phyloP scores from a whole-genome alignment of 2,797 vertebrate species.

The Gambusia yucatana region DNA sequence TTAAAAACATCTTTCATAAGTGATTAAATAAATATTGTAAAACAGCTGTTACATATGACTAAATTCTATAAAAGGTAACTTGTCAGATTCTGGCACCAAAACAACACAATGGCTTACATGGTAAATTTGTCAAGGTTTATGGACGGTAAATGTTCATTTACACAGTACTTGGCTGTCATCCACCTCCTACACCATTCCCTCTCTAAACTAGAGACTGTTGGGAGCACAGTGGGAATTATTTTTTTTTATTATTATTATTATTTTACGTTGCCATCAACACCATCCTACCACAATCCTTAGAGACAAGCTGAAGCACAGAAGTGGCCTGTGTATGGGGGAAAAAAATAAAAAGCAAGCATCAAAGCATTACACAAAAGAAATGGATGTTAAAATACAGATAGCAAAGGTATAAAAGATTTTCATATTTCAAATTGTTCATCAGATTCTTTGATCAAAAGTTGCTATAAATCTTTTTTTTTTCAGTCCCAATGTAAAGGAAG shows the following conservation, averaged over 20 bases:
- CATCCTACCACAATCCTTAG: neutral
- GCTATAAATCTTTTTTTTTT: neutral
- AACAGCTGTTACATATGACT: neutral
- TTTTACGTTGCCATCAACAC: neutral
- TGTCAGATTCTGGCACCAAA: neutral
- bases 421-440: neutral
- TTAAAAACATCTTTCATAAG: neutral
- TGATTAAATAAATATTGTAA: neutral
- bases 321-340: no score
- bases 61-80: neutral
- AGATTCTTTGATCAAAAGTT: neutral
- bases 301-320: neutral
- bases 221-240: neutral
- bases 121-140: conserved; percentile 17
- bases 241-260: no score
- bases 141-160: neutral
- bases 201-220: neutral
- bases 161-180: neutral
- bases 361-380: neutral
- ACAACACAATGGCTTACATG: conserved; percentile 4
- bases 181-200: neutral
- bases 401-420: neutral
- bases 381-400: neutral
- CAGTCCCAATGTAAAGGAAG: neutral
- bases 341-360: neutral